Base-by-base conservation (phyloP, 1,140 invertebrate species). In the Idris sp. region DNA sequence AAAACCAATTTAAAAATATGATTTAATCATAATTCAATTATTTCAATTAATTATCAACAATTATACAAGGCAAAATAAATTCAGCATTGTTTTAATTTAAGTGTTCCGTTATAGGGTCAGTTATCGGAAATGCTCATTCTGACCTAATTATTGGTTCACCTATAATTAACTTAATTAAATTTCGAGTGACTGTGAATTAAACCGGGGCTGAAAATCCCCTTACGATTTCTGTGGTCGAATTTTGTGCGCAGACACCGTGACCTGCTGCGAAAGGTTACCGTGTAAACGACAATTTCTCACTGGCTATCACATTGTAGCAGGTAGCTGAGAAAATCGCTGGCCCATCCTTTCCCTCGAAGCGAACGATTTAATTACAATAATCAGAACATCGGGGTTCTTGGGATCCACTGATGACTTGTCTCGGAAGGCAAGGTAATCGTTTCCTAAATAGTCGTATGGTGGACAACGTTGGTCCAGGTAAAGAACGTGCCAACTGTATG, bases 321-420 rank as follows among this genome's bases (percentile, higher is more conserved):
- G 75, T 81, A 79, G 75, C 72, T 54, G 56, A 75, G 74, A 62
- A 68, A 67, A 74, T 61, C 62, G 43, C 22, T 49, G 61, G 51
- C 15, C 72, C 74, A 67, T 71, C 71, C 74, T 68, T 75, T 62
- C 67, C 64, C 59, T 41, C 51, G 71, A 67, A 71, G 40, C 76
- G 73, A 77, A 77, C 81, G 78, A 81, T 83, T 84, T 85, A 84
- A 85, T 85, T 84, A 84, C 81, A 85, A 85, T 85, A 84, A 85
- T 85, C 81, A 81, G 77, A 69, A 69, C 79, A 76, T 75, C 72
- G 73, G 73, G 76, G 79, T 83, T 83, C 83, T 67, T 68, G 75
- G 79, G 80, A 83, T 78, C 76, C 59, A 61, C 74, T 76, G 74
- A 77, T 80, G 79, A 83, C 79, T 82, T 76, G 79, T 81, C 79